Base-by-base conservation (phyloP, 2,888 invertebrate genomes). In the Crocallis elinguaria region DNA sequence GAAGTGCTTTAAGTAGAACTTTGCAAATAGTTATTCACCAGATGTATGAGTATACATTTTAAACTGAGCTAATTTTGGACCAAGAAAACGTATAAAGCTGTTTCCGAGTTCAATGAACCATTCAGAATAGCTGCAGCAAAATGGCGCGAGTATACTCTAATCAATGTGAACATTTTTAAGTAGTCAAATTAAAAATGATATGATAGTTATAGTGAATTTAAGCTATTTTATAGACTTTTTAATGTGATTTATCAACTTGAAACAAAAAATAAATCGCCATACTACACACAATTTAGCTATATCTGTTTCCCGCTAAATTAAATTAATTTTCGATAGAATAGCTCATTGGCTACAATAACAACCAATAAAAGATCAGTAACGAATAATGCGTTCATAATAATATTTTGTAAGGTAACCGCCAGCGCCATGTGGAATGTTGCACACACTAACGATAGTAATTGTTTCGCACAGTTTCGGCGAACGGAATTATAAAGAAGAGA, bases 31-130 rank as follows among this genome's bases (percentile, higher is more conserved):
- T 12, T 29, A 12, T 25, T 23, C 12, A 2, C 8, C 23, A 19
- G 17, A 27, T 27, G 1, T 4, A n/a, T 33, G 9, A 32, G 43
- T 33, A 13, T 14, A 32, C 2, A 16, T 32, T 29, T 33, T 3
- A 12, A 29, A 30, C 11, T 2, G n/a, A 30, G 41, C 29, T 33
- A 2, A 4, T 14, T 60, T 44, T 23, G 43, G 57, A 63, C 12
- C 17, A n/a, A 57, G 57, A 45, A 59, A 59, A 57, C 45, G 5
- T 6, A 41, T 35, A 25, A 56, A 54, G 52, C 42, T 70, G 62
- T 61, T 58, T 35, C 41, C 23, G 36, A 50, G 61, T 60, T 61
- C 69, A 63, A 48, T 62, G 61, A 61, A 45, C 69, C 67, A 68
- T 13, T 70, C 57, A 59, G 25, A 43, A 33, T 58, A 50, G 49